Percentiles rank a stretch among this genome's conserved stretches.
These are phyloP conservation scores for Heliconius aoede DNA, from an alignment of 2,888 invertebrate genomes.

Conservation along the genomic window DNA sequence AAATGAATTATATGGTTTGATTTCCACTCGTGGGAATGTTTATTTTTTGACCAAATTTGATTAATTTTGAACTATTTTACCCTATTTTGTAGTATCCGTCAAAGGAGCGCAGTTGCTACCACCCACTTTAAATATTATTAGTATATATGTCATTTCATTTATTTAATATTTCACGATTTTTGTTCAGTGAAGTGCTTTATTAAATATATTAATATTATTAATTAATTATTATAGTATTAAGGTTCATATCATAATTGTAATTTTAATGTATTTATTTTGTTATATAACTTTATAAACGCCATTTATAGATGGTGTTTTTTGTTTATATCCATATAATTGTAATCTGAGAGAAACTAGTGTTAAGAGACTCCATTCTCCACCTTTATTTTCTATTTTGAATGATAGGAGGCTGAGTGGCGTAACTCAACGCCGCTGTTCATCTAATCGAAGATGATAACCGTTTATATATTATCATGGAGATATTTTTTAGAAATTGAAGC, in stretches of 20 bases:
- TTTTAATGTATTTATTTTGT: constrained; percentile 49
- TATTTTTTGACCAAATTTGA: too few species aligned
- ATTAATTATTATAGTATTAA: constrained; percentile 44
- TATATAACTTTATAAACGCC: too few species aligned
- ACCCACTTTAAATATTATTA: not conserved
- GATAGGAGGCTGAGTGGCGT: not conserved
- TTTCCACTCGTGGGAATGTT: too few species aligned
- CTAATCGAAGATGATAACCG: too few species aligned
- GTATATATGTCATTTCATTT: not conserved
- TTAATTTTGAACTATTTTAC: too few species aligned
- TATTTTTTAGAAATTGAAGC: too few species aligned
- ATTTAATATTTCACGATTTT: not conserved
- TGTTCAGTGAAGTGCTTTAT: constrained; percentile 7
- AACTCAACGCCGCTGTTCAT: not conserved
- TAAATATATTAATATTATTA: not conserved
- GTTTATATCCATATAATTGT: too few species aligned
- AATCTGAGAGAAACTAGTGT: too few species aligned
- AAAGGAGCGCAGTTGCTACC: too few species aligned
- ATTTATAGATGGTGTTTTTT: not conserved
- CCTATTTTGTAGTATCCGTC: too few species aligned
- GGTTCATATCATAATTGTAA: constrained; percentile 57
- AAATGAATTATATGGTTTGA: not conserved
- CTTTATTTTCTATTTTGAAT: not conserved
- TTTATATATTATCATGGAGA: too few species aligned
- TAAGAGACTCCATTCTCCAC: not conserved